Evolutionary conservation across 2,797 vertebrate genomes (phyloP), one percentile per base, ranked within the genome.

Genomic region (Ataeniobius toweri): DNA sequence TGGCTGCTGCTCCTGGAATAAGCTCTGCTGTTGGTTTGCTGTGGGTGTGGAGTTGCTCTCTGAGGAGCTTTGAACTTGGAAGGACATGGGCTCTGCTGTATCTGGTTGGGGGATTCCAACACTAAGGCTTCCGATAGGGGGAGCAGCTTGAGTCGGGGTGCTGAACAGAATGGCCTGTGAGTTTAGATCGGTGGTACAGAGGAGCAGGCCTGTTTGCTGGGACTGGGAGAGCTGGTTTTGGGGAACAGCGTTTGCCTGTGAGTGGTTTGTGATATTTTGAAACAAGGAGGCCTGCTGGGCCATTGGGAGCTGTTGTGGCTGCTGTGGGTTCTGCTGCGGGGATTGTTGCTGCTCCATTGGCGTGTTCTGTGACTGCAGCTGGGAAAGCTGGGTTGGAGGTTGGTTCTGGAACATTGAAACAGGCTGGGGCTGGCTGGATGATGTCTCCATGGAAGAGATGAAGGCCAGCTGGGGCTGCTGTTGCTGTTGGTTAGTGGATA

Each of bases 1-100:
- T 86, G 98, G 98, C 89, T 98, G 96, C 4, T 97, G 98, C 80
- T 96, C 96, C 87, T 98, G 98, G 94, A 98, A 98, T 84, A 98
- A 94, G 61, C 93, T 81, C 59, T 95, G 94, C 81, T 96, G 97
- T 84, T 94, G 94, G 75, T 94, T 94, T 20, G 87, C 85, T 9
- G 82, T 51, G 20, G 93, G 81, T 65, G 58, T 63, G 0, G 96
- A 87, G 74, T 92, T 96, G 83, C 92, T 93, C 73, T 94, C 93
- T 44, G 96, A 94, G 0, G 96, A 91, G 71, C 93, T 95, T 91
- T 97, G 97, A 83, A 95, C 97, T 94, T 98, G 97, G 92, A 99
- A 99, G 48, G 97, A 97, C 97, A 99, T 97, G 81, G 97, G 95
- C 92, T 98, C 96, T 53, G 93, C 83, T 24, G 96, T 93, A n/a